phyloP scores from a whole-genome alignment of 2,113 vertebrate species.

The Vireo altiloquus region DNA sequence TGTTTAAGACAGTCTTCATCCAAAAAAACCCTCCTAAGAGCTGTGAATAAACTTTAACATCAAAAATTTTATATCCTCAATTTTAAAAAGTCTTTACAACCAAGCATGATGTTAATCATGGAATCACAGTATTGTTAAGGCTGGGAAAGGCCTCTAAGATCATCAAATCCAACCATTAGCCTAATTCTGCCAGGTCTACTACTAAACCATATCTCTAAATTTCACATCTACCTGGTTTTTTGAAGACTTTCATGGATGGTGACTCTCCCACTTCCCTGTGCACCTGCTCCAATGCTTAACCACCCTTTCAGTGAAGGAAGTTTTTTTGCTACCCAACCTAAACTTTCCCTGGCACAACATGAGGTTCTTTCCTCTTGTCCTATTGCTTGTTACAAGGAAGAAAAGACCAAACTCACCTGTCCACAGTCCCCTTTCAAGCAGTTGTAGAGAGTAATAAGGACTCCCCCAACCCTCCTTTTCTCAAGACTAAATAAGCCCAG shows the following conservation, averaged over 20 bases:
- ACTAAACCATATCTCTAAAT: background rate
- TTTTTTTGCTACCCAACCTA: background rate
- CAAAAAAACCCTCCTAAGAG: background rate
- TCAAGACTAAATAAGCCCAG: background rate
- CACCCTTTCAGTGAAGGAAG: background rate
- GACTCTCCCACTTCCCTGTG: background rate
- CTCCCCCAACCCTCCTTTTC: accelerated
- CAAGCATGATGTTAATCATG: background rate
- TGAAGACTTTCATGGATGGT: background rate
- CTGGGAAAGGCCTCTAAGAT: background rate
- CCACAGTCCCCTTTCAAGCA: too few relatives aligned
- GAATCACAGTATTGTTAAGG: background rate
- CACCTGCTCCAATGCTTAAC: background rate
- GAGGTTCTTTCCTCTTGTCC: background rate
- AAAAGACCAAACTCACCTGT: background rate
- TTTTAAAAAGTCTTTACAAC: background rate
- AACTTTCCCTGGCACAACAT: background rate
- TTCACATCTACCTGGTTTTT: too few relatives aligned
- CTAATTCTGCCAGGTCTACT: background rate
- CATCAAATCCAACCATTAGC: background rate
- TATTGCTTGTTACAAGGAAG: accelerated
- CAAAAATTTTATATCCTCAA: background rate
- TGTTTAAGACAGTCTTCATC: background rate
- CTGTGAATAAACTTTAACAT: background rate
- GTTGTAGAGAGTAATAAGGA: background rate